Base-by-base conservation (phyloP, 2,888 invertebrate species). In the Acleris laterana region DNA sequence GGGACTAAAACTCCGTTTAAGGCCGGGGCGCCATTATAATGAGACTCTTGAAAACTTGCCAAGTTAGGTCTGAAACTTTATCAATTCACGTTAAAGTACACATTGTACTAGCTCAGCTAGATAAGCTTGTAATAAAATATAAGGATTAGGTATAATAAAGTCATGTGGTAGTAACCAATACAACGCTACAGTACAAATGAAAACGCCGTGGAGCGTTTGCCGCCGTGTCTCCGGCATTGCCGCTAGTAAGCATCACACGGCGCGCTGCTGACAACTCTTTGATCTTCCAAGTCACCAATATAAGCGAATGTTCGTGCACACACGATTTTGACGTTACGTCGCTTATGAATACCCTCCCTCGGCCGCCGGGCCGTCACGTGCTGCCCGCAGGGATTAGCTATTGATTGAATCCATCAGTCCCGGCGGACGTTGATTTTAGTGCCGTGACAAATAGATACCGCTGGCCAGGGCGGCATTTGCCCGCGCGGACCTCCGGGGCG, bases 401-500 rank as follows among this genome's bases (percentile, higher is more conserved):
- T 66, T 66, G 65, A 66, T 66, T 66, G 65, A 66, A 66, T 66
- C 56, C 65, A 57, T 61, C 65, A 61, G 61, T 66, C 65, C 65
- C 65, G 46, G 32, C 61, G 65, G 65, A 61, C 65, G 64, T 55
- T 65, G 49, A 65, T 65, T 65, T 65, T 65, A 60, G 53, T 28
- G 17, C 60, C 49, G 60, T 60, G 60, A 60, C 64, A 65, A 60
- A 65, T 65, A 55, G 64, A 51, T 17, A 64, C 48, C 57, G 20
- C 51, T 38, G 42, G 20, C 53, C 38, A 25, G 19, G 59, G 53
- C 52, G 22, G 60, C 49, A 55, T 64, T 51, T 51, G 19, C 60
- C 38, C 38, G 38, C 38, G 13, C 38, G 13, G 11, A 13, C 13
- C 13, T 38, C 13, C 4, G 38, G 13, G 38, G 4, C 32, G 9